Evolutionary conservation across 2,113 vertebrate genomes (phyloP).

Genomic region (Excalfactoria chinensis): DNA sequence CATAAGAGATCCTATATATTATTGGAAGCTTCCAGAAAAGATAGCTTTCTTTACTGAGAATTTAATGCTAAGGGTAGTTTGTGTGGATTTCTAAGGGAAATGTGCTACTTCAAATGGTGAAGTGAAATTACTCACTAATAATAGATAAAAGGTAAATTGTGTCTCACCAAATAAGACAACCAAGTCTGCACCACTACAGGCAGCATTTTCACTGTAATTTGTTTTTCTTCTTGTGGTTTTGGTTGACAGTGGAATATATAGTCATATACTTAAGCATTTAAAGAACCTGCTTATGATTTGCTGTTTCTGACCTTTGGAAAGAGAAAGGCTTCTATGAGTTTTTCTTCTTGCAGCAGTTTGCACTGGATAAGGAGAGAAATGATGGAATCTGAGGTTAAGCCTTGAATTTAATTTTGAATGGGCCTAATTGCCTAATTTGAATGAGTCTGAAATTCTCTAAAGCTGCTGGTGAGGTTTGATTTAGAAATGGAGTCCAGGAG

Average conservation of each 20-base stretch:
- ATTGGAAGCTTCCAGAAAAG: neutral
- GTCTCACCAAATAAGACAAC: constrained; percentile 47
- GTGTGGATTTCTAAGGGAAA: constrained; percentile 1
- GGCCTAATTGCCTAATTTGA: constrained; percentile 14
- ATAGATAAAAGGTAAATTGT: constrained; percentile 46
- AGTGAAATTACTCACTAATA: constrained; percentile 25
- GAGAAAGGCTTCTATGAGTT: neutral
- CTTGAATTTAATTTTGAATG: neutral
- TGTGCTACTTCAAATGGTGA: neutral
- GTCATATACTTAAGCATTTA: constrained; percentile 37
- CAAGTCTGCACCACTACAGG: constrained; percentile 46
- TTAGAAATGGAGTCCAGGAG: neutral
- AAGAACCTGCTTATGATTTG: constrained; percentile 48
- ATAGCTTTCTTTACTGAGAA: neutral
- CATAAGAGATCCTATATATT: neutral
- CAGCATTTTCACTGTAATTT: constrained; percentile 52
- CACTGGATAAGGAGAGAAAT: constrained; percentile 7
- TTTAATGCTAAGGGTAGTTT: neutral
- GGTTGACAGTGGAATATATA: constrained; percentile 52
- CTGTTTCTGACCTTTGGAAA: constrained; percentile 16
- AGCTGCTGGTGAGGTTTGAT: neutral
- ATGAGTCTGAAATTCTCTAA: neutral
- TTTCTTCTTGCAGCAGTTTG: constrained; percentile 20
- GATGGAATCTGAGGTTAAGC: constrained; percentile 27
- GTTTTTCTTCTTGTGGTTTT: constrained; percentile 52